Conservation (phyloP, 1,140 invertebrate species). For the Ganaspis sp. region DNA sequence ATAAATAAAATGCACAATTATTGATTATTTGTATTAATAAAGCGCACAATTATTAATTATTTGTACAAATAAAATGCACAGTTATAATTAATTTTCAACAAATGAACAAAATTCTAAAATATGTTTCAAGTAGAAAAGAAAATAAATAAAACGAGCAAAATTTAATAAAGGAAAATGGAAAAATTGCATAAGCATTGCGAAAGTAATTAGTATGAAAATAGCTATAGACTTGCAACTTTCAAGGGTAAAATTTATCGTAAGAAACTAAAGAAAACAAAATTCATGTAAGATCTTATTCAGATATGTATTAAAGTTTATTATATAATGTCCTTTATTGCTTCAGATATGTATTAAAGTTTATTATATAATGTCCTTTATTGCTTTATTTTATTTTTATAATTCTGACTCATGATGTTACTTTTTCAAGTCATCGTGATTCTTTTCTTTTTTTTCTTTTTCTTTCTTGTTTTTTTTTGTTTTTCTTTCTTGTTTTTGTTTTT, state of each 20-base stretch:
- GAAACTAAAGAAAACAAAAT: conserved; percentile 21
- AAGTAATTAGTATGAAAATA: not conserved
- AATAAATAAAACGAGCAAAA: too few relatives aligned
- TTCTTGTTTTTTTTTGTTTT: too few relatives aligned
- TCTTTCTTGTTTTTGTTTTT: too few relatives aligned
- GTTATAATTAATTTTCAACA: too few relatives aligned
- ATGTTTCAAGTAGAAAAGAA: too few relatives aligned
- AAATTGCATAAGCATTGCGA: not conserved
- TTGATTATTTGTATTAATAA: too few relatives aligned
- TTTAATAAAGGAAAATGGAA: too few relatives aligned
- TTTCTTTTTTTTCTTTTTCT: not conserved
- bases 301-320: conserved; percentile 13
- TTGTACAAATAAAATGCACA: too few relatives aligned
- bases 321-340: not conserved
- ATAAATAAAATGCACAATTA: too few relatives aligned
- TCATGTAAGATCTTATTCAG: conserved; percentile 1
- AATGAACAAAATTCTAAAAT: too few relatives aligned
- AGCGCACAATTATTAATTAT: too few relatives aligned
- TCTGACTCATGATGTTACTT: not conserved
- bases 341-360: conserved; percentile 5
- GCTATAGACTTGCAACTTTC: not conserved
- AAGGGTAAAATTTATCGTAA: conserved; percentile 24
- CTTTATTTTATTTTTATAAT: conserved; percentile 12
- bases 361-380: not conserved
- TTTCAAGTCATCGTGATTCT: not conserved